Evolutionary conservation across 2,888 invertebrate genomes (phyloP), one percentile per base, ranked within the genome.

Genomic region (Athalia circularis): DNA sequence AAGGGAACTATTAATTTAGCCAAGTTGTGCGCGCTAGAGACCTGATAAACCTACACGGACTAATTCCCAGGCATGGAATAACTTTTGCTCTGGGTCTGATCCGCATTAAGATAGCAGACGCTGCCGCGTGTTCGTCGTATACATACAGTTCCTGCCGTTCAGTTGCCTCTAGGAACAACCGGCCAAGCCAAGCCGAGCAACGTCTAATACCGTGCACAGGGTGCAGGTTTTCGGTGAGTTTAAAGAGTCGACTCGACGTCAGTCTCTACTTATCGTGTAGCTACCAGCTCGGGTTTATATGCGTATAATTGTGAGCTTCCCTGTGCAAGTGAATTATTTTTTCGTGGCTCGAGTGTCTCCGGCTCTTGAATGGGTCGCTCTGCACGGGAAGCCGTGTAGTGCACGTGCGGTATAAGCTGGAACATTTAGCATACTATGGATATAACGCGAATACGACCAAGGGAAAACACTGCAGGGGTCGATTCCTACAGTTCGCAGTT

Each of bases 51-150:
- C 81, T 79, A 79, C 74, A 72, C 79, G 78, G 79, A 81, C 85
- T 86, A 86, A 87, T 87, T 86, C 85, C 85, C 85, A 86, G 85
- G 85, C 87, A 83, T 83, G 83, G 85, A 85, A 86, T 87, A 87
- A 86, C 83, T 86, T 86, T 86, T 78, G 82, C 80, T 80, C 72
- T 80, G 81, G 80, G 81, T 76, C 82, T 84, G 86, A 87, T 87
- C 83, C 84, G 83, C 85, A 86, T 87, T 87, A 86, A 87, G 87
- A 87, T 87, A 85, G 29, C 2, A 29, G 29, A 29, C 29, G 29
- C 29, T 82, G 85, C 62, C 59, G 45, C 52, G 75, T 75, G 75
- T 75, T 75, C 75, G 50, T 75, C 75, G 61, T 29, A 29, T 29
- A 29, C 29, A 29, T n/a, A n/a, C n/a, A n/a, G n/a, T 75, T 29